Base-by-base conservation (phyloP, 92 coral and sea anemone species). In the Anthopleura xanthogrammica region DNA sequence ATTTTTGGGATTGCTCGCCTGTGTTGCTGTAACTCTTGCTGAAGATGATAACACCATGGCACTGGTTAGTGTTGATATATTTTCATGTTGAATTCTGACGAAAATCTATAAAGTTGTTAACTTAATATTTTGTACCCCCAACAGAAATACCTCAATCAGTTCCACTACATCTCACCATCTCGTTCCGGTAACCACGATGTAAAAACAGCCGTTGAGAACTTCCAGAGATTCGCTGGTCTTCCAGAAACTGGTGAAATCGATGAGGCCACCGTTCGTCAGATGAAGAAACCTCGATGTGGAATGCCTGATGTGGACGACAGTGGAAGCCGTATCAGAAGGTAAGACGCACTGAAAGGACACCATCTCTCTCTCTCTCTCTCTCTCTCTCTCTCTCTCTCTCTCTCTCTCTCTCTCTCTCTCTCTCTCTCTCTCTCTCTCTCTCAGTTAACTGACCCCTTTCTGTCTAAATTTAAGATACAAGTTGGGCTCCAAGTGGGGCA, bases 211-310 rank as follows among this genome's bases (percentile, higher is more conserved):
- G 85, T 95, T 54, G 79, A 79, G 60, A 80, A 86, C 41, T 95
- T 93, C 85, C 98, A 95, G 75, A 79, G 81, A 76, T 91, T 90
- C 70, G 92, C 95, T 75, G 92, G 93, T 56, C 85, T 95, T 1
- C 82, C 93, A 17, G 90, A 88, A 12, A 89, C 62, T 56, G 62
- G 62, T 56, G 62, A 56, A 56, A 56, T 56, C 62, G 62, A 56
- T 56, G 62, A 13, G 62, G 62, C 62, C 62, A 56, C 62, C 20
- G 62, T 56, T 56, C 62, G 62, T 56, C 92, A 83, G 79, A 95
- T 95, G 98, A 82, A 86, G 77, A 93, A 89, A 64, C 97, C 97
- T 23, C 94, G 98, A 16, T 95, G 98, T 85, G 98, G 98, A 52
- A 88, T 87, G 80, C 83, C 92, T 48, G 98, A 94, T 80, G 94